Evolutionary conservation across 2,113 vertebrate genomes (phyloP).

Genomic region (Micromys minutus): DNA sequence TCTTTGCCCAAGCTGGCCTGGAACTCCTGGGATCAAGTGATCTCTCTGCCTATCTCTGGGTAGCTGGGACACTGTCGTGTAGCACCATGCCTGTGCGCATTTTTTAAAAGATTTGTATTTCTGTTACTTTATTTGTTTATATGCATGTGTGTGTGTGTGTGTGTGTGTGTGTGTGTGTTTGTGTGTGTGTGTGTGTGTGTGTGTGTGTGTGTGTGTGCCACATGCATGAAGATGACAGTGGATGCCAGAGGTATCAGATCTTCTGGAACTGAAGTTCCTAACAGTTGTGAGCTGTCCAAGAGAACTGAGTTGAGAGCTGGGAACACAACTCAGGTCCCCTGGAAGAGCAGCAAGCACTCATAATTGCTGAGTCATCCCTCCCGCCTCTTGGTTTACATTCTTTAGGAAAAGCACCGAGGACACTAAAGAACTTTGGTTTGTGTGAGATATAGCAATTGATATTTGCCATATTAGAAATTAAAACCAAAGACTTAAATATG

Average conservation of each 20-base stretch:
- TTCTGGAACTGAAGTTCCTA: neutral
- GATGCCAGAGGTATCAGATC: neutral
- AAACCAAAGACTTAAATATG: conserved; percentile 18
- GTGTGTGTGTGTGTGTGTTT: too few species aligned
- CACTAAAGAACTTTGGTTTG: conserved; percentile 30
- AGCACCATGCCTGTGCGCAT: neutral
- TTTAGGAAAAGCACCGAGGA: conserved; percentile 27
- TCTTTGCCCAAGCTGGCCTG: neutral
- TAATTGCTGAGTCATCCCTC: neutral
- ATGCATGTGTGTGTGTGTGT: neutral
- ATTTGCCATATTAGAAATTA: conserved; percentile 52
- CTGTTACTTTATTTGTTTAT: neutral
- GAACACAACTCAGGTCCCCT: neutral
- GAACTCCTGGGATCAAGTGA: neutral
- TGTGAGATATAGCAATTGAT: conserved; percentile 9
- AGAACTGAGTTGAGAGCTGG: neutral
- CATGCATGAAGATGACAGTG: neutral
- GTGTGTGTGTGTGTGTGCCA: neutral
- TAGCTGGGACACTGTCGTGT: neutral
- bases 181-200: neutral
- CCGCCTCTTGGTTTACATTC: neutral
- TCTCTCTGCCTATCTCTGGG: neutral
- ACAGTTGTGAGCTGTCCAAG: neutral
- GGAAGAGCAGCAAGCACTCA: neutral
- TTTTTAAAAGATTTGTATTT: neutral